Evolutionary conservation across 2,797 vertebrate genomes (phyloP).

Genomic region (Pantherophis alleghaniensis): DNA sequence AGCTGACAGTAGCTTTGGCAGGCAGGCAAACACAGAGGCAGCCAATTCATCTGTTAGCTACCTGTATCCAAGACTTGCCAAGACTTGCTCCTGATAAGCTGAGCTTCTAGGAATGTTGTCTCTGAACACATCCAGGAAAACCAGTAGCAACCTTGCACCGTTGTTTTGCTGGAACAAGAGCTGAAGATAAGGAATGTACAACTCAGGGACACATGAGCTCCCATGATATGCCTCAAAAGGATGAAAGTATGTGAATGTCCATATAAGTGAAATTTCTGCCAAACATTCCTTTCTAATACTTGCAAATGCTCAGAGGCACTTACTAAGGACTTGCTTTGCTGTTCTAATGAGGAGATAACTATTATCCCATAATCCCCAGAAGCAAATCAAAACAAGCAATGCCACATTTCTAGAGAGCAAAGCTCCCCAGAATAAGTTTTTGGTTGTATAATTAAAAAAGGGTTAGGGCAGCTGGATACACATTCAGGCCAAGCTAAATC

Average conservation of each 20-base stretch:
- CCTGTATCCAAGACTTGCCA: neutral
- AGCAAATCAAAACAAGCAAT: neutral
- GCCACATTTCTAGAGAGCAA: neutral
- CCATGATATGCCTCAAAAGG: neutral
- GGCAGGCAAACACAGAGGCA: neutral
- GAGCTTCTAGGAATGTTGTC: constrained; percentile 30
- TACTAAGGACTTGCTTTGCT: neutral
- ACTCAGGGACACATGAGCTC: neutral
- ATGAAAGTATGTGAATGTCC: neutral
- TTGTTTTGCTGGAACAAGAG: constrained; percentile 4
- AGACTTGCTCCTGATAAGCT: constrained; percentile 18
- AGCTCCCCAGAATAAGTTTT: neutral
- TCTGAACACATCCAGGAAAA: neutral
- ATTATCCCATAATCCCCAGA: neutral
- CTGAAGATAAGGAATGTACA: neutral
- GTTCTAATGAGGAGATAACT: neutral
- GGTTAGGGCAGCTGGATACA: neutral
- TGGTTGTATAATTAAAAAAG: neutral
- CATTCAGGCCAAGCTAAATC: neutral
- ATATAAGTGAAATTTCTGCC: neutral
- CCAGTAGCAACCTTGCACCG: neutral
- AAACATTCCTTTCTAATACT: neutral
- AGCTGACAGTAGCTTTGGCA: neutral
- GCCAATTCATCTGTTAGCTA: constrained; percentile 10
- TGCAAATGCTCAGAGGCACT: neutral